These are phyloP conservation scores for Schlechtendalia chinensis DNA, from an alignment of 1,140 invertebrate genomes.

Conservation along the genomic window DNA sequence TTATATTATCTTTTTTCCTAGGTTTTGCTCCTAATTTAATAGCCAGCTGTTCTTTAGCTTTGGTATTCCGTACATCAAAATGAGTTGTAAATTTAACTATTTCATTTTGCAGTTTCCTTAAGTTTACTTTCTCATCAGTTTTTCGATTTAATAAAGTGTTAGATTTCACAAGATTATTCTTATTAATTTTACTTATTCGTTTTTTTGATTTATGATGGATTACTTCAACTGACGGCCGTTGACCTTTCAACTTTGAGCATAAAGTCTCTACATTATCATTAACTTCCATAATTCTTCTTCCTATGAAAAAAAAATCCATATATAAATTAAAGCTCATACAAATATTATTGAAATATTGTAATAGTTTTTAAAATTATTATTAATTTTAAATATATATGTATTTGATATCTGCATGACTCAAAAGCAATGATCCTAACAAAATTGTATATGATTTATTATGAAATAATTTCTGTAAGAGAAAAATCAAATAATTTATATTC, in stretches of 20 bases:
- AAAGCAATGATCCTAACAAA: no score
- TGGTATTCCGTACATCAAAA: constrained; percentile 11
- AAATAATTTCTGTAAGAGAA: no score
- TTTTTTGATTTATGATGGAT: constrained; percentile 25
- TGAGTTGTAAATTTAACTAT: constrained; percentile 44
- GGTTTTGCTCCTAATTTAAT: constrained; percentile 46
- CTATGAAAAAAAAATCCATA: constrained; percentile 27
- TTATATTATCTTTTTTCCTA: constrained; percentile 26
- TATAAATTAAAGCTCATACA: background rate
- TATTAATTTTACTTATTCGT: background rate
- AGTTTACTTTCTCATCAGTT: constrained; percentile 8
- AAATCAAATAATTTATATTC: no score
- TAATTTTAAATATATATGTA: background rate
- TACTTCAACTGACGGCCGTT: constrained; percentile 1
- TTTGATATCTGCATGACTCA: no score
- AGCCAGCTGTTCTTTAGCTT: constrained; percentile 27
- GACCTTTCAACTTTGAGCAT: constrained; percentile 13
- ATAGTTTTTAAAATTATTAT: no score
- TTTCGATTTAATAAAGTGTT: background rate
- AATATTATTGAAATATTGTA: background rate
- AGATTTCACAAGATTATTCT: background rate
- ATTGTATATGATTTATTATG: no score
- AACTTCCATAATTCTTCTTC: background rate
- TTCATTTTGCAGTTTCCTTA: constrained; percentile 46
- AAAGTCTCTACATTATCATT: constrained; percentile 5